A percentile compares a stretch with the other conserved stretches of the same genome.
These are phyloP conservation scores for Charaxes varanes DNA, from an alignment of 1,140 invertebrate species.

Conservation along the genomic window DNA sequence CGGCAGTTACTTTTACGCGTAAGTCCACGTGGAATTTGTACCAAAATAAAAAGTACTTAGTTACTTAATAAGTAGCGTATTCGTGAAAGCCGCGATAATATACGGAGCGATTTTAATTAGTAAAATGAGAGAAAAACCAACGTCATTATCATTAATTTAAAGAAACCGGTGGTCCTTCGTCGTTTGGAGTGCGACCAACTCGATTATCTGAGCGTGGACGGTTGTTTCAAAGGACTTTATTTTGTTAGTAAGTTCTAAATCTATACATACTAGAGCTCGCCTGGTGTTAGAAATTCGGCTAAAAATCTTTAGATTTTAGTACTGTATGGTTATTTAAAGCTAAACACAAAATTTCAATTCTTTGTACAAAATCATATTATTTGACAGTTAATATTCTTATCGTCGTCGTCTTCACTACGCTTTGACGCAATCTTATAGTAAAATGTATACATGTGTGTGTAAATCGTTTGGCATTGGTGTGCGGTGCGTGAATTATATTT, in stretches of 20 bases:
- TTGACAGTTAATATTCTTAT: no score
- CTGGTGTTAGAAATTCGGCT: no score
- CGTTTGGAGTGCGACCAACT: constrained; percentile 6
- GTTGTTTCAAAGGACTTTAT: neutral
- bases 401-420: no score
- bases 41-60: neutral
- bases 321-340: no score
- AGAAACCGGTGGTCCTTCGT: constrained; percentile 8
- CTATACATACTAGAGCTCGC: no score
- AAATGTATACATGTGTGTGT: no score
- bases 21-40: neutral
- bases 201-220: constrained; percentile 3
- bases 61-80: neutral
- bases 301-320: no score
- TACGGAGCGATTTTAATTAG: constrained; percentile 6
- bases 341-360: no score
- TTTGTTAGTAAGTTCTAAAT: neutral
- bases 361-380: no score
- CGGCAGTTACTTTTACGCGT: neutral
- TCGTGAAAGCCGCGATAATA: constrained; percentile 2
- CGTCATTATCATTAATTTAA: constrained; percentile 14
- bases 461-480: no score
- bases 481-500: no score
- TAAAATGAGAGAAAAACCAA: constrained; percentile 9
- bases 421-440: no score